Evolutionary conservation across 2,113 vertebrate species (phyloP), one percentile per base, ranked within the genome.

Genomic region (Nanorana parkeri): DNA sequence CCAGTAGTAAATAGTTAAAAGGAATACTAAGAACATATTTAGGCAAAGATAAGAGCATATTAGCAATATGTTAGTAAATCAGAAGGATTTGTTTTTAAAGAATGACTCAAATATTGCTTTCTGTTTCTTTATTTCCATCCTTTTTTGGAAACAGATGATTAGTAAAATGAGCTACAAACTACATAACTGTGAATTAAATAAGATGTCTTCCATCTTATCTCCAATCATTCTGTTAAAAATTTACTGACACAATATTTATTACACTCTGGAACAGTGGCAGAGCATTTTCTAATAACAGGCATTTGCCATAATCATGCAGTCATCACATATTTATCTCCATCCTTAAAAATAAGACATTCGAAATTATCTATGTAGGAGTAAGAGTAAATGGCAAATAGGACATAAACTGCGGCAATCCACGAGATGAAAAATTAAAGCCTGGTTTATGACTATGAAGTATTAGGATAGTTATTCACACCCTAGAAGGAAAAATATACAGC

Each of bases 41-140:
- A 94, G 93, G 87, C 87, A 89, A 92, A 96, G 96, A 98, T 97
- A 95, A 95, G 94, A 32, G n/a, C n/a, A 36, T 75, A 60, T 36
- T 36, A 61, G 54, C 54, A 61, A 75, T 61, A 32, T 75, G 2
- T 60, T 41, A 60, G 28, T 75, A 41, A 61, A 75, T 41, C 29
- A 61, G 52, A 58, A 32, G 36, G 72, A n/a, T 28, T 13, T 16
- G 28, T 20, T 28, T 29, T 61, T 23, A 36, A 60, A 20, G 20
- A 41, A 23, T 36, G 29, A 60, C 19, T 61, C n/a, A 75, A 15
- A 23, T 41, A 75, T 61, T 32, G 60, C 20, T 41, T 61, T 41
- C n/a, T 3, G 16, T 41, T 75, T 56, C n/a, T 61, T 75, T 63
- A 26, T 75, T 60, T 74, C 71, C 29, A 41, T 75, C 29, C 71